Base-by-base conservation (phyloP, 2,113 vertebrate genomes). In the Lutjanus erythropterus region DNA sequence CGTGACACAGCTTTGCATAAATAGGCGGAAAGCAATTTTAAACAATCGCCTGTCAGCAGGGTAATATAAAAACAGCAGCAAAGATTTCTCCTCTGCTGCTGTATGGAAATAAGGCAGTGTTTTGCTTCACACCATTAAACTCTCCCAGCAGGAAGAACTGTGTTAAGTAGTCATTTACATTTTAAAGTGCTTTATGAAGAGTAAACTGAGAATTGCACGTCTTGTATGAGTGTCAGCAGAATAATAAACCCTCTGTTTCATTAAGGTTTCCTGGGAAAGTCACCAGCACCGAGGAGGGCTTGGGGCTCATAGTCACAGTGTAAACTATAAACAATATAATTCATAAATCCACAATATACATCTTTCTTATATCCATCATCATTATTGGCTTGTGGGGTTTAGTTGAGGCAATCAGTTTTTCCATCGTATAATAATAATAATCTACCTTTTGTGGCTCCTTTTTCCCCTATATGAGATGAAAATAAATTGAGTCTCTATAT, bases 151-250 rank as follows among this genome's bases (percentile, higher is more conserved):
- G 65, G 71, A 66, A 55, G 31, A 60, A 77, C 47, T 66, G 78
- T 52, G 75, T 79, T 82, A 71, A 76, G 81, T 55, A 76, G 78
- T 86, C 19, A 88, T 94, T 93, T 91, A 79, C 81, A 94, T 93
- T 89, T 86, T 70, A 77, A 89, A 90, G 82, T 86, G 84, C 58
- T 71, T 81, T 80, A 70, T 90, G 53, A 71, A 80, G 84, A 81
- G 68, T 69, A 78, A 86, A 88, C 62, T 31, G 44, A 81, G 81
- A 88, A 75, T 74, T 78, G 62, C 27, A 31, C 55, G 46, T 80
- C 53, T 78, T 72, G 80, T 68, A 81, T 71, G 58, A 75, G 50
- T 80, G 74, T 91, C 79, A 53, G 80, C 60, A 37, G 70, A 85
- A 86, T 84, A 90, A 92, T 89, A 86, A 83, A 86, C 74, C 68